Evolutionary conservation across 2,113 vertebrate genomes (phyloP).

Genomic region (Silurus asotus): DNA sequence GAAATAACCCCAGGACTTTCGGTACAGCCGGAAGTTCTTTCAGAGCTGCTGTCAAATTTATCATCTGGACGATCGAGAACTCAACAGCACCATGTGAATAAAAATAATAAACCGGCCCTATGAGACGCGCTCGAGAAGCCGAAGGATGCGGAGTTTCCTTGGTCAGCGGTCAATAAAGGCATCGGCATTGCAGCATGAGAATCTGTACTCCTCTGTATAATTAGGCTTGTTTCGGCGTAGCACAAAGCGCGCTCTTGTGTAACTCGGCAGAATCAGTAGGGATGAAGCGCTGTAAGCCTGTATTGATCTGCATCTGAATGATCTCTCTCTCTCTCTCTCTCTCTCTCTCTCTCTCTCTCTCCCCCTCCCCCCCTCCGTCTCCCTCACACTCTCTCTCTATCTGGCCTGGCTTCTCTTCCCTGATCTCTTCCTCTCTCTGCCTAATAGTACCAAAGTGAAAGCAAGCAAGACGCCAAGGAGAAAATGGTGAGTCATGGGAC

Average conservation of each 20-base stretch:
- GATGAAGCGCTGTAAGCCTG: slow-evolving; percentile 16
- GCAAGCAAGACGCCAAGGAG: slow-evolving; percentile 81
- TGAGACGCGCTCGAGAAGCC: not conserved
- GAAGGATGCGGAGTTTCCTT: not conserved
- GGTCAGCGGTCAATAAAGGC: not conserved
- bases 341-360: not conserved
- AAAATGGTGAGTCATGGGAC: slow-evolving; percentile 76
- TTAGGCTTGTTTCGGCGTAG: slow-evolving; percentile 2
- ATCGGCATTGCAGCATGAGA: not conserved
- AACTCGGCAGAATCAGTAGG: slow-evolving; percentile 24
- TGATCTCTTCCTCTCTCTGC: not conserved
- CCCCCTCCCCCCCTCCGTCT: slow-evolving; percentile 16
- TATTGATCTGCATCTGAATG: slow-evolving; percentile 43
- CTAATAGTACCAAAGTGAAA: slow-evolving; percentile 77
- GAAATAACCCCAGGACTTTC: no score
- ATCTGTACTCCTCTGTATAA: slow-evolving; percentile 10
- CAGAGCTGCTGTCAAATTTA: not conserved
- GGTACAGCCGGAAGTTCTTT: not conserved
- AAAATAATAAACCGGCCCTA: not conserved
- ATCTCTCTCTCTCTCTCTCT: slow-evolving; percentile 26
- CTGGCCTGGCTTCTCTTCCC: not conserved
- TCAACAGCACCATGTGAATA: not conserved
- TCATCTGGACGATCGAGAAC: not conserved
- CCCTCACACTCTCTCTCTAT: not conserved
- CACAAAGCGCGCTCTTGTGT: not conserved